Evolutionary conservation across 2,888 invertebrate genomes (phyloP).

Genomic region (Anorthoa munda): DNA sequence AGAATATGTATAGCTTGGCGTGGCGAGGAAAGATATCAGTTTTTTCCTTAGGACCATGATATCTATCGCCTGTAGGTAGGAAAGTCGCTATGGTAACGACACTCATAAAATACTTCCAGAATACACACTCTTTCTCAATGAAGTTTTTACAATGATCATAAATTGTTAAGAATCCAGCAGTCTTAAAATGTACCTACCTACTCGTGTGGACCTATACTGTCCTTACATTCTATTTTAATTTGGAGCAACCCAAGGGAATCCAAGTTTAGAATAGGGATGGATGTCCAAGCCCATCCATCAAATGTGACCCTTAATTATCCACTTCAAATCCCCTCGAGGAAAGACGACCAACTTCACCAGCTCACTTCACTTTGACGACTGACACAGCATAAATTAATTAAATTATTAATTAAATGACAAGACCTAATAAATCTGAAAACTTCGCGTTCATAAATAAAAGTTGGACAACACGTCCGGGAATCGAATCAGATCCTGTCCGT

Average conservation of each 20-base stretch:
- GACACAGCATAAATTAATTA: constrained; percentile 48
- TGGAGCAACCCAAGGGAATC: constrained; percentile 8
- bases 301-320: constrained; percentile 40
- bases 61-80: not conserved
- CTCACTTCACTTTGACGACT: constrained; percentile 31
- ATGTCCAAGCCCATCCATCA: constrained; percentile 55
- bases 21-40: not conserved
- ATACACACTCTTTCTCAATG: not conserved
- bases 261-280: constrained; percentile 33
- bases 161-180: not conserved
- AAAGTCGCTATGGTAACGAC: not conserved
- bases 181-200: not conserved
- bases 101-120: not conserved
- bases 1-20: not conserved
- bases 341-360: constrained; percentile 20
- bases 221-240: constrained; percentile 15
- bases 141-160: no score
- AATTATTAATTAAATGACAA: constrained; percentile 55
- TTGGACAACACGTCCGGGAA: constrained; percentile 63
- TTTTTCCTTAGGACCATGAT: not conserved
- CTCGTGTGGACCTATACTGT: not conserved
- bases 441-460: constrained; percentile 64
- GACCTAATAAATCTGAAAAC: constrained; percentile 60
- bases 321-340: constrained; percentile 36
- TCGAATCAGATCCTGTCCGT: constrained; percentile 66